Evolutionary conservation across 2,888 invertebrate genomes (phyloP).

Genomic region (Neoascia interrupta): DNA sequence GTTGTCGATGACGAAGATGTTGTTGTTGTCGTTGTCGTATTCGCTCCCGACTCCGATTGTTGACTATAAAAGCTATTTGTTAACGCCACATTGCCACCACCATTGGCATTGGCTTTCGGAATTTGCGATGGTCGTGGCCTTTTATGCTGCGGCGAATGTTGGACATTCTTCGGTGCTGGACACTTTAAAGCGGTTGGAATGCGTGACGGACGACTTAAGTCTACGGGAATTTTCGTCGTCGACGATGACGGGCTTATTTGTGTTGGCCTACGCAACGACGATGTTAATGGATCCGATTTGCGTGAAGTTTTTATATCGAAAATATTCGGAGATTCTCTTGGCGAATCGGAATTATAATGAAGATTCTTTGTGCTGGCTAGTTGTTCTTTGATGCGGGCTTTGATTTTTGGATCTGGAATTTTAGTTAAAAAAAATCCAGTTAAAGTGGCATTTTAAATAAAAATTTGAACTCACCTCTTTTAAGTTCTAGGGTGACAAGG

Average conservation of each 20-base stretch:
- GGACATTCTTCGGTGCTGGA: conserved; percentile 75
- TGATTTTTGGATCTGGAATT: conserved; percentile 89
- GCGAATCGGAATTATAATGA: conserved; percentile 80
- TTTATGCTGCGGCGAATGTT: conserved; percentile 79
- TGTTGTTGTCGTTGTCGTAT: conserved; percentile 70
- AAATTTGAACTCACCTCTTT: conserved; percentile 87
- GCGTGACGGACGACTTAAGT: conserved; percentile 80
- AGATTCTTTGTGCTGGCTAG: conserved; percentile 82
- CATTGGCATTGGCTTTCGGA: conserved; percentile 76
- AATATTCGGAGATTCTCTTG: conserved; percentile 79
- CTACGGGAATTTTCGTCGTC: conserved; percentile 71
- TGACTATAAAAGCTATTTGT: conserved; percentile 59
- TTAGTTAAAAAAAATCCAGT: not conserved
- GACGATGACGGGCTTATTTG: conserved; percentile 78
- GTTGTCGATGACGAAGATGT: too few species aligned
- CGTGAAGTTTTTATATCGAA: conserved; percentile 78
- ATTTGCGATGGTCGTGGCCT: conserved; percentile 78
- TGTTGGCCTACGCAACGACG: conserved; percentile 64
- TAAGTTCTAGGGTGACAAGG: conserved; percentile 93
- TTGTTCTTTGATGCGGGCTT: conserved; percentile 88
- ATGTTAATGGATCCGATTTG: conserved; percentile 74
- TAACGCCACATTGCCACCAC: conserved; percentile 66
- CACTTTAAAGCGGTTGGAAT: conserved; percentile 81
- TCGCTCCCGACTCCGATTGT: conserved; percentile 50
- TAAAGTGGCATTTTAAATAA: too few species aligned